Conservation (phyloP, 2,888 invertebrate genomes). For the Spilarctia lutea region DNA sequence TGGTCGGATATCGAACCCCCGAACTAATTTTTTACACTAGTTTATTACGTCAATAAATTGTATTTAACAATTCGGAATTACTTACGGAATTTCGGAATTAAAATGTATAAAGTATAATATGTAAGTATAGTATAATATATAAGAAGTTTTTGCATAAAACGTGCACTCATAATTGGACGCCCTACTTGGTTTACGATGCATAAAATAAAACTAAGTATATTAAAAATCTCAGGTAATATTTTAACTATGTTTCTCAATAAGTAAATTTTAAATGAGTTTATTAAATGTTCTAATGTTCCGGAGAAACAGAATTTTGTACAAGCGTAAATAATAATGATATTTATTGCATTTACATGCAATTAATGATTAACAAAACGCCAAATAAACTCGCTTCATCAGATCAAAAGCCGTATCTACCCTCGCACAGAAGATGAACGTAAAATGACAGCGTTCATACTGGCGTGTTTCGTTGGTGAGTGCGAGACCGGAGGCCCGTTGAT, state of each 20-base stretch:
- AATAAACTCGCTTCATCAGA: too few species aligned
- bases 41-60: background rate
- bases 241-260: background rate
- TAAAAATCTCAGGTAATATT: background rate
- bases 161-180: background rate
- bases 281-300: background rate
- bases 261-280: background rate
- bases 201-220: background rate
- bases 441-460: too few species aligned
- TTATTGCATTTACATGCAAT: too few species aligned
- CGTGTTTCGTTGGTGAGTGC: too few species aligned
- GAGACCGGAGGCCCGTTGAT: too few species aligned
- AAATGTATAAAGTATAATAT: background rate
- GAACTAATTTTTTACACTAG: too few species aligned
- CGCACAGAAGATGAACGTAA: too few species aligned
- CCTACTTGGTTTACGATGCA: conserved; percentile 1
- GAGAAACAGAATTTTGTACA: background rate
- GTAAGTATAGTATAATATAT: background rate
- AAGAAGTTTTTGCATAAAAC: background rate
- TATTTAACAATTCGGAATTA: background rate
- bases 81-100: background rate
- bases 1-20: too few species aligned
- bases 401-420: too few species aligned
- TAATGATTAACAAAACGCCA: too few species aligned
- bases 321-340: background rate